These are phyloP conservation scores for Nezara viridula DNA, from an alignment of 2,888 invertebrate species.

Conservation along the genomic window DNA sequence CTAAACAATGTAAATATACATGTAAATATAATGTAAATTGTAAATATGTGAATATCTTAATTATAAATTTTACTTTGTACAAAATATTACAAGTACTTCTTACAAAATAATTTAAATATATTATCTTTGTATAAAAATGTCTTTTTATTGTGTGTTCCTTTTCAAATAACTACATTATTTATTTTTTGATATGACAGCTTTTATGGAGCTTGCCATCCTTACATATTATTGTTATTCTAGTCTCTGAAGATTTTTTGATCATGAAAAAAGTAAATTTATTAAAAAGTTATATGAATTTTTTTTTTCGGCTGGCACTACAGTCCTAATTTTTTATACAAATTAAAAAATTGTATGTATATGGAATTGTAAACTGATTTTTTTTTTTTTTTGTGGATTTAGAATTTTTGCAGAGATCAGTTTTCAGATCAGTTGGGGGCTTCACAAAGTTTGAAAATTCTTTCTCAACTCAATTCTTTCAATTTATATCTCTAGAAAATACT, in stretches of 20 bases:
- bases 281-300: no score
- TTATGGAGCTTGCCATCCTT: background rate
- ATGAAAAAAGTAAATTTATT: no score
- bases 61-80: background rate
- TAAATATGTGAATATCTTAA: background rate
- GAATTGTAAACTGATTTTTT: no score
- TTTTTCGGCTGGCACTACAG: no score
- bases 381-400: no score
- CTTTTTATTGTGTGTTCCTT: background rate
- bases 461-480: no score
- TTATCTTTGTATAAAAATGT: background rate
- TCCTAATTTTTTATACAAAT: no score
- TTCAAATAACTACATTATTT: background rate
- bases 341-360: no score
- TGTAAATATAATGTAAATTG: conserved; percentile 41
- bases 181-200: background rate
- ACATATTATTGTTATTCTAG: background rate
- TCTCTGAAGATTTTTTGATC: background rate
- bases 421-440: no score
- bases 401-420: no score
- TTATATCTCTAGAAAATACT: no score
- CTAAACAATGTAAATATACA: background rate
- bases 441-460: no score
- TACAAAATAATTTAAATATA: background rate
- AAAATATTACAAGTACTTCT: background rate